Evolutionary conservation across 1,140 invertebrate genomes (phyloP), one percentile per base, ranked within the genome.

Genomic region (Apis laboriosa): DNA sequence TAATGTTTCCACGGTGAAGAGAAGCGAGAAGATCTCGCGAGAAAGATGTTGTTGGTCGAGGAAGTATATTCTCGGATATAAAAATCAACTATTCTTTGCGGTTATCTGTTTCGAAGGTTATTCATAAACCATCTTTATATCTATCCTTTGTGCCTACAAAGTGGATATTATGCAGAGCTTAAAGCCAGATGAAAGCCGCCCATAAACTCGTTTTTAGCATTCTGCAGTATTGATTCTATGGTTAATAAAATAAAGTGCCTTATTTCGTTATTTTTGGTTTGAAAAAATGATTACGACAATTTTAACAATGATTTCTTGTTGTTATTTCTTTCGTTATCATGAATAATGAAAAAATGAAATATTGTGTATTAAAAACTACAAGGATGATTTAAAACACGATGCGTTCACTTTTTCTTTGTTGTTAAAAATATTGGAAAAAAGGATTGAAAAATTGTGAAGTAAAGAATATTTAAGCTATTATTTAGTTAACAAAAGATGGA

Each of bases 121-220:
- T 63, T 28, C 61, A 28, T 63, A 28, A 34, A 8, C 24, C 15
- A 13, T 21, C 13, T 28, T 28, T n/a, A 28, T 43, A 43, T 43
- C 34, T 43, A 43, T 43, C 61, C 5, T 13, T 13, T 28, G 7
- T 28, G 61, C n/a, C 24, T 28, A 63, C 61, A 63, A 28, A 63
- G n/a, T 63, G 61, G n/a, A 63, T 24, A 63, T 63, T 63, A 63
- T 63, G 61, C 61, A 63, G 61, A 24, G n/a, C 28, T 28, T 63
- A 63, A 1, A 63, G 13, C 13, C 61, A 63, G 13, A 63, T 13
- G 24, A 63, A 63, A 63, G 13, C 13, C 21, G 58, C 58, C 19
- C 58, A 7, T 24, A 13, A 13, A 63, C n/a, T 63, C 28, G 24
- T 28, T 63, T 63, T 63, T 63, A 63, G 61, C 61, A 63, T 63